Conservation (phyloP, 2,797 vertebrate genomes). For the Pangasius larnaudii region DNA sequence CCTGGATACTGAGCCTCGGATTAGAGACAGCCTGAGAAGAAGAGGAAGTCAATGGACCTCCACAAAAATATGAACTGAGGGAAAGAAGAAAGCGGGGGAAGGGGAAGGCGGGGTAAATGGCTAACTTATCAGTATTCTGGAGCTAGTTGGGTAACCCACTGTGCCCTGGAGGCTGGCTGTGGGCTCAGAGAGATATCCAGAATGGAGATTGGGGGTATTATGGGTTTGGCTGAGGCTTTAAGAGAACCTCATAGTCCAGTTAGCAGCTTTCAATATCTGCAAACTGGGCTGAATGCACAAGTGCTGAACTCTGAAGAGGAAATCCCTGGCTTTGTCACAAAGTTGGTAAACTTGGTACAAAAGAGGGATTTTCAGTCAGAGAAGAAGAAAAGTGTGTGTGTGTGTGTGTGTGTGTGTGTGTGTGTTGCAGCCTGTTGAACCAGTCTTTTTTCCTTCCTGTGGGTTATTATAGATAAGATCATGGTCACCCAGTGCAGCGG, state of each 20-base stretch:
- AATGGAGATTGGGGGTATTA: slow-evolving; percentile 52
- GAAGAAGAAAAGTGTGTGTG: slow-evolving; percentile 29
- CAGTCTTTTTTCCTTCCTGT: slow-evolving; percentile 64
- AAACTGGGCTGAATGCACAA: slow-evolving; percentile 48
- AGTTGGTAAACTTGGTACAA: slow-evolving; percentile 34
- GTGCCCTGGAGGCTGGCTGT: slow-evolving; percentile 68
- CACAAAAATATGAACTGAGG: slow-evolving; percentile 79
- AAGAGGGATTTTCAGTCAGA: slow-evolving; percentile 28
- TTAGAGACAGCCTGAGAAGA: slow-evolving; percentile 81
- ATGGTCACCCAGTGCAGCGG: slow-evolving; percentile 53
- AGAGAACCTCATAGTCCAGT: slow-evolving; percentile 37
- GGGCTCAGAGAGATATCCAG: slow-evolving; percentile 37
- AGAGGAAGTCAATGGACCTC: slow-evolving; percentile 84
- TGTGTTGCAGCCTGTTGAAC: slow-evolving; percentile 44
- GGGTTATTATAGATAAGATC: slow-evolving; percentile 65
- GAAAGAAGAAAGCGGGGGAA: slow-evolving; percentile 45
- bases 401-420: slow-evolving; percentile 35
- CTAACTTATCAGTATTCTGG: slow-evolving; percentile 76
- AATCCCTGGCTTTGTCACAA: slow-evolving; percentile 48
- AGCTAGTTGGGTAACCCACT: slow-evolving; percentile 58
- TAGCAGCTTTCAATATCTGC: slow-evolving; percentile 54
- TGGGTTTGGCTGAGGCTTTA: slow-evolving; percentile 20
- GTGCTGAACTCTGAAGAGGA: slow-evolving; percentile 21
- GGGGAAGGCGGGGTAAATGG: slow-evolving; percentile 66
- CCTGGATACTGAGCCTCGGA: slow-evolving; percentile 79